A percentile compares a stretch with the other conserved stretches of the same genome.
Conservation (phyloP, 2,888 invertebrate species). For the Lymantria monacha region DNA sequence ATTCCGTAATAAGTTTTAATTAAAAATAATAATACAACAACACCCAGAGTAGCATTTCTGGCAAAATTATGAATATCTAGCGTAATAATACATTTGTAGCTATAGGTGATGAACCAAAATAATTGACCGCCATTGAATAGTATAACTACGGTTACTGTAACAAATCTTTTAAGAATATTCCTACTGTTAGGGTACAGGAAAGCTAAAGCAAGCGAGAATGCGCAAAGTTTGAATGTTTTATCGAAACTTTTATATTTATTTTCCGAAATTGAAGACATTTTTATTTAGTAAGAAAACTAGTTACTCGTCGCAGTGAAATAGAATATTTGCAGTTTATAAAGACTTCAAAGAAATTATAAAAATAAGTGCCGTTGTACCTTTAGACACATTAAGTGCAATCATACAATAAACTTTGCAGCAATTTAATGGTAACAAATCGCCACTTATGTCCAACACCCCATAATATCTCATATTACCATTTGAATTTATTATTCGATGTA, state of each 20-base stretch:
- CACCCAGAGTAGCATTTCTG: constrained; percentile 51
- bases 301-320: not conserved
- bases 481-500: no score
- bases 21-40: constrained; percentile 51
- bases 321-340: not conserved
- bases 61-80: constrained; percentile 54
- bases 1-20: constrained; percentile 57
- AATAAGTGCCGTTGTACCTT: constrained; percentile 1
- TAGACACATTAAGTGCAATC: constrained; percentile 25
- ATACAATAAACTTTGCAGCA: constrained; percentile 32
- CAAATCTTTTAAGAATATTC: constrained; percentile 35
- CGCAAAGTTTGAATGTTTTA: constrained; percentile 53
- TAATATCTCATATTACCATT: not conserved
- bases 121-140: constrained; percentile 41
- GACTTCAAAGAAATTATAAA: not conserved
- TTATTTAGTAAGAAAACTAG: not conserved
- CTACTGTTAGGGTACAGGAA: constrained; percentile 56
- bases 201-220: constrained; percentile 52
- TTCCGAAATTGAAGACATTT: not conserved
- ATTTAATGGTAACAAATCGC: constrained; percentile 33
- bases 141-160: constrained; percentile 32
- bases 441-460: constrained; percentile 19
- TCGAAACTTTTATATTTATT: constrained; percentile 53
- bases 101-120: constrained; percentile 54
- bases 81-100: constrained; percentile 43